Percentiles rank a stretch among this genome's conserved stretches.
These are phyloP conservation scores for Coregonus suidteri DNA, from an alignment of 2,797 vertebrate species.

Conservation along the genomic window DNA sequence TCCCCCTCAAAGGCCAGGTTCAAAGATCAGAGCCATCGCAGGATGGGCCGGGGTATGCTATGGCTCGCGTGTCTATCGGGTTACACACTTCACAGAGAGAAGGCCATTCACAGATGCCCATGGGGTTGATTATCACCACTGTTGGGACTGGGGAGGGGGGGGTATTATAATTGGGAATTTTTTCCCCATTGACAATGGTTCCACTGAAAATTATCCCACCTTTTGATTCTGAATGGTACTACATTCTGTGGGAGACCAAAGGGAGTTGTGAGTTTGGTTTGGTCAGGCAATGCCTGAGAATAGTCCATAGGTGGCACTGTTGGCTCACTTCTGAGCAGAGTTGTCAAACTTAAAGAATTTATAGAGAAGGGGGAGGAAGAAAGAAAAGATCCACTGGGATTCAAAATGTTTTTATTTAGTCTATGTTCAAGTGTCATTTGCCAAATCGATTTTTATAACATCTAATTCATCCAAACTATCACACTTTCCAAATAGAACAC, in stretches of 20 bases:
- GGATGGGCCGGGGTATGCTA: conserved; percentile 63
- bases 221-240: conserved; percentile 67
- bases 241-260: conserved; percentile 44
- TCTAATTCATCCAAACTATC: conserved; percentile 82
- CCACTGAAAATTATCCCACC: conserved; percentile 73
- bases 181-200: conserved; percentile 72
- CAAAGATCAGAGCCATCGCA: conserved; percentile 78
- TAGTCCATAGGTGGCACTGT: conserved; percentile 94
- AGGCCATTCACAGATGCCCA: conserved; percentile 70
- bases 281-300: conserved; percentile 32
- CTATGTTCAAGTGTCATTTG: conserved; percentile 77
- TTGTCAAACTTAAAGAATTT: conserved; percentile 17
- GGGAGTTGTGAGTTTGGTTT: conserved; percentile 38
- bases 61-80: conserved; percentile 76
- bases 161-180: conserved; percentile 41
- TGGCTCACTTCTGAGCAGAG: conserved; percentile 79
- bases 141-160: conserved; percentile 50
- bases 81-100: conserved; percentile 76
- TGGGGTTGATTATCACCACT: conserved; percentile 60
- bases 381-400: conserved; percentile 57
- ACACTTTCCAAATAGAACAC: conserved; percentile 68
- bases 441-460: conserved; percentile 79
- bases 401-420: conserved; percentile 48
- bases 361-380: conserved; percentile 31
- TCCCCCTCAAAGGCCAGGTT: conserved; percentile 71